Conservation (phyloP, 1,140 invertebrate species). For the Rhizoglyphus robini region DNA sequence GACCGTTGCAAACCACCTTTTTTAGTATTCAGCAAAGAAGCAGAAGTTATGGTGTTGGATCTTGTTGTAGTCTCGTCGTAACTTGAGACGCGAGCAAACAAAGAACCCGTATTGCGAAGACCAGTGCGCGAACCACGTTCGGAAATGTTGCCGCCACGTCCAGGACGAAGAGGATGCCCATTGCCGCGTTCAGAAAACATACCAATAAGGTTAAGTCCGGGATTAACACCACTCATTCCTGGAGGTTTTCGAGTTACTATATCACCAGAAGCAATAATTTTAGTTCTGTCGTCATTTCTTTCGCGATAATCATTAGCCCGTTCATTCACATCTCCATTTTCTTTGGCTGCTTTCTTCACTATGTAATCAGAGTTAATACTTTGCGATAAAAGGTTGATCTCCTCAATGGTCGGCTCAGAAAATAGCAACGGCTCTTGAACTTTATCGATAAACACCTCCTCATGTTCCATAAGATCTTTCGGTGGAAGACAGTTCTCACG, state of each 20-base stretch:
- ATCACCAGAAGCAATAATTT: not conserved
- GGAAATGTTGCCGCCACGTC: not conserved
- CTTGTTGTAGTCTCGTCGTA: not conserved
- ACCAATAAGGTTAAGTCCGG: not conserved
- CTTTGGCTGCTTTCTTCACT: slow-evolving; percentile 21
- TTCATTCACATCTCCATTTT: not conserved
- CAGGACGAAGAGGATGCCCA: not conserved
- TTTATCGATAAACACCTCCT: slow-evolving; percentile 55
- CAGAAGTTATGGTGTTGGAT: not conserved
- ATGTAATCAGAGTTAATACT: slow-evolving; percentile 11
- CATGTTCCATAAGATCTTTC: slow-evolving; percentile 37
- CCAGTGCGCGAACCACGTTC: not conserved
- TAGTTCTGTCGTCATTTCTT: not conserved
- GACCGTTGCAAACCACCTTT: not conserved
- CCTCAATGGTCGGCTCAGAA: slow-evolving; percentile 60
- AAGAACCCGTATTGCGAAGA: not conserved
- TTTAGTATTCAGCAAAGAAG: not conserved
- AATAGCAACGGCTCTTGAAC: slow-evolving; percentile 59
- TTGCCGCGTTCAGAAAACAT: not conserved
- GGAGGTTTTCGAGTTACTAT: not conserved
- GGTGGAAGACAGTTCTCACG: slow-evolving; percentile 51
- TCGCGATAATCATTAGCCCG: not conserved
- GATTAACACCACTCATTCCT: not conserved
- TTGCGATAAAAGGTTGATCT: slow-evolving; percentile 36
- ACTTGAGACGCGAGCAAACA: not conserved